phyloP scores from a whole-genome alignment of 2,888 invertebrate genomes.

The Stenodera caucasica region DNA sequence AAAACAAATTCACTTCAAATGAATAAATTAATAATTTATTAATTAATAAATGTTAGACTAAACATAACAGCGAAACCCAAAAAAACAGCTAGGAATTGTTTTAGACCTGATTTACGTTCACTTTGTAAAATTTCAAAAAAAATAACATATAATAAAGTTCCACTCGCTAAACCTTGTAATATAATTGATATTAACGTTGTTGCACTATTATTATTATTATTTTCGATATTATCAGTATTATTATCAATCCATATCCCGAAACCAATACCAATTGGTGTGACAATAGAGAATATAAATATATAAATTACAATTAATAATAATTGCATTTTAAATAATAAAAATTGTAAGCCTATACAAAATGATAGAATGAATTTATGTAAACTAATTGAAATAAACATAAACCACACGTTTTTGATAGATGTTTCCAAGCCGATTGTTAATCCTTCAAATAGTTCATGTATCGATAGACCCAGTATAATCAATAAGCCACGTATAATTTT shows the following conservation, averaged over 20 bases:
- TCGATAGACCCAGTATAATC: constrained; percentile 79
- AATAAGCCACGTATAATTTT: constrained; percentile 68
- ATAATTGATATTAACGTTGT: constrained; percentile 63
- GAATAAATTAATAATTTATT: no score
- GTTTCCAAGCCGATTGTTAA: constrained; percentile 78
- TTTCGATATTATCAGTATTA: constrained; percentile 59
- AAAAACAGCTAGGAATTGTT: constrained; percentile 68
- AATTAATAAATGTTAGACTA: constrained; percentile 44
- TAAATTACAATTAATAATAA: constrained; percentile 66
- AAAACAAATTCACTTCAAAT: no score
- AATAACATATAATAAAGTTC: constrained; percentile 93
- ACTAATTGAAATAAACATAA: constrained; percentile 82
- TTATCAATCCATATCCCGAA: constrained; percentile 65
- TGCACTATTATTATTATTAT: constrained; percentile 53
- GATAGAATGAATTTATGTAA: constrained; percentile 86
- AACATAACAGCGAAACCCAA: constrained; percentile 75
- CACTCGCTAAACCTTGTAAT: constrained; percentile 84
- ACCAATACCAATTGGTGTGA: constrained; percentile 79
- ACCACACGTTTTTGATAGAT: constrained; percentile 65
- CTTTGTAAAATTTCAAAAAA: constrained; percentile 89
- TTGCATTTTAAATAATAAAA: constrained; percentile 72
- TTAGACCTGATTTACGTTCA: constrained; percentile 62
- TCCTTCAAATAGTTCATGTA: constrained; percentile 87
- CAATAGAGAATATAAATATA: constrained; percentile 74
- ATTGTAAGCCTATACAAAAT: constrained; percentile 84